Percentiles rank a stretch among this genome's conserved stretches.
These are phyloP conservation scores for Falco rusticolus DNA, from an alignment of 2,797 vertebrate species.

Conservation along the genomic window DNA sequence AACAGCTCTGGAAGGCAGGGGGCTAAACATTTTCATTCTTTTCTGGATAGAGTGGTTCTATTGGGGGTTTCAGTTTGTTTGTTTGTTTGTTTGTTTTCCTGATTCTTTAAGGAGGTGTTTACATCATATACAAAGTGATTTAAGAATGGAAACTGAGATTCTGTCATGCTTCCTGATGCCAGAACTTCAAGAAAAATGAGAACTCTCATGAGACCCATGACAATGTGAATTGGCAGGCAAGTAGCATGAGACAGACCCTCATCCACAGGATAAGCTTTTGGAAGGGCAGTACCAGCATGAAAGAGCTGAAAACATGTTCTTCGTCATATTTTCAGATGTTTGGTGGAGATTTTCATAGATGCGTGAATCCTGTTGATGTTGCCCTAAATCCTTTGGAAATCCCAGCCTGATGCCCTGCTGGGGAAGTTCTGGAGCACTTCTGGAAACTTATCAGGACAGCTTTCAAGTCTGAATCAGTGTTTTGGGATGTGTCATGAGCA, in stretches of 20 bases:
- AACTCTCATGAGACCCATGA: background rate
- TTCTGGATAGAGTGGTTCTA: background rate
- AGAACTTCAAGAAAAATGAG: background rate
- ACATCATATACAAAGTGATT: background rate
- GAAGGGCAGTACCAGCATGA: background rate
- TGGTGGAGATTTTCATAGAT: background rate
- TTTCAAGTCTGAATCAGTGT: fast-evolving
- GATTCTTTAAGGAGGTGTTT: background rate
- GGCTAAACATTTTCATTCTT: background rate
- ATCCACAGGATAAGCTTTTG: background rate
- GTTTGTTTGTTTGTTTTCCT: background rate
- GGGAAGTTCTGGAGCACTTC: background rate
- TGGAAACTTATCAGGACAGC: background rate
- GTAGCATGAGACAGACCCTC: background rate
- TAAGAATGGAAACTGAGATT: background rate
- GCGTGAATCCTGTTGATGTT: background rate
- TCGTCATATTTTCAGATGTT: background rate
- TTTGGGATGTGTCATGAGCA: background rate
- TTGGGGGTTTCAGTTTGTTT: background rate
- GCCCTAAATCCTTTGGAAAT: background rate
- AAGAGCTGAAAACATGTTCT: background rate
- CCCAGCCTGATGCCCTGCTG: background rate
- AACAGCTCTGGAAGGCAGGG: background rate
- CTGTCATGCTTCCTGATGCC: background rate
- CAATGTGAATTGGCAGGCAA: background rate